Conservation (phyloP, 2,888 invertebrate species). For the Papilio elwesi region DNA sequence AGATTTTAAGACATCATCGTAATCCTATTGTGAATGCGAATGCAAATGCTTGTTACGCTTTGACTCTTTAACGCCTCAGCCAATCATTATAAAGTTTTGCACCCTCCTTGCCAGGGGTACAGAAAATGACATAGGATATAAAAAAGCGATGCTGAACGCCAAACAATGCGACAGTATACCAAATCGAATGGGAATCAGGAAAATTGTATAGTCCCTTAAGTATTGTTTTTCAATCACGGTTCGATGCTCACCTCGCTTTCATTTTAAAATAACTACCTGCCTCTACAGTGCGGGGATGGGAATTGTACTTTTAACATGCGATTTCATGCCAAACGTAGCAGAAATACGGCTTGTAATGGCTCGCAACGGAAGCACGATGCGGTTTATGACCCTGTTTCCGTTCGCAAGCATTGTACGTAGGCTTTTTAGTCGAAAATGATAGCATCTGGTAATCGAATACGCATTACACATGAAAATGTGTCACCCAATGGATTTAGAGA, state of each 20-base stretch:
- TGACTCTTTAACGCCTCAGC: no score
- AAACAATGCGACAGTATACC: background rate
- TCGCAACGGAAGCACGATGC: constrained; percentile 28
- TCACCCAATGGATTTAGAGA: background rate
- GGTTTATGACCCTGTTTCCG: constrained; percentile 26
- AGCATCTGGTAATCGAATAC: constrained; percentile 19
- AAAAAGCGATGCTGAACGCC: background rate
- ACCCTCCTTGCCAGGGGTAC: no score
- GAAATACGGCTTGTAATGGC: constrained; percentile 33
- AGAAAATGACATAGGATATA: no score
- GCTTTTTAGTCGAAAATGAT: constrained; percentile 26
- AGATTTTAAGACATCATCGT: no score
- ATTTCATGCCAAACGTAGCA: constrained; percentile 26
- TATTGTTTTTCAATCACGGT: constrained; percentile 32
- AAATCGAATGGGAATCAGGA: constrained; percentile 22
- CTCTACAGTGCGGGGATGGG: background rate
- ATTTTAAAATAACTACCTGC: constrained; percentile 27
- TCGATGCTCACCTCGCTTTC: constrained; percentile 17
- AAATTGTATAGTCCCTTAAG: constrained; percentile 11
- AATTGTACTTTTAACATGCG: constrained; percentile 2
- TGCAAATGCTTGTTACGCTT: no score
- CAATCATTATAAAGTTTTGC: no score
- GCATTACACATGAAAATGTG: background rate
- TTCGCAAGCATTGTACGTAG: constrained; percentile 22
- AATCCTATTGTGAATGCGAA: no score